Evolutionary conservation across 2,888 invertebrate genomes (phyloP).

Genomic region (Melanophora roralis): DNA sequence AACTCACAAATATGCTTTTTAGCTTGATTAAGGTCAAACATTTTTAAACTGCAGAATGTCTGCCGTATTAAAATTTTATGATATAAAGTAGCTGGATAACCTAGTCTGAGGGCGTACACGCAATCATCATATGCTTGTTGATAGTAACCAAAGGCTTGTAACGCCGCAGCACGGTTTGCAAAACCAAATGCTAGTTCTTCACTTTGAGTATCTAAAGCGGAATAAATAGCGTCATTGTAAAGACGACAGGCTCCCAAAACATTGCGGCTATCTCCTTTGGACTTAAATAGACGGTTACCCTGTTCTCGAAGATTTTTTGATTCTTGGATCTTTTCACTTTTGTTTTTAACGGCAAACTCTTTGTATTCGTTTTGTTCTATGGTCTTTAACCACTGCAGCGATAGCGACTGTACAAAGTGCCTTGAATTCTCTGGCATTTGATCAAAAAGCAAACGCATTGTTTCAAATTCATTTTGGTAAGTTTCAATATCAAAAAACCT

Average conservation of each 20-base stretch:
- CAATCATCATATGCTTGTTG: slow-evolving; percentile 73
- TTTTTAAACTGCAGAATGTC: slow-evolving; percentile 67
- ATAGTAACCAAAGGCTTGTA: slow-evolving; percentile 72
- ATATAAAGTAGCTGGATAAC: slow-evolving; percentile 66
- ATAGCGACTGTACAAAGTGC: not conserved
- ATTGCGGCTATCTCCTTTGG: slow-evolving; percentile 48
- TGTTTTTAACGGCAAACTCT: slow-evolving; percentile 18
- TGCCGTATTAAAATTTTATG: slow-evolving; percentile 70
- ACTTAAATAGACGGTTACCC: slow-evolving; percentile 68
- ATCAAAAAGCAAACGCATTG: slow-evolving; percentile 62
- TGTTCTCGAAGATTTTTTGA: slow-evolving; percentile 66
- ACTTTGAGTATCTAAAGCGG: slow-evolving; percentile 65
- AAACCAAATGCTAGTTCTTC: slow-evolving; percentile 69
- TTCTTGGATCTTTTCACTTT: slow-evolving; percentile 25
- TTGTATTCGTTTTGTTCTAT: slow-evolving; percentile 44
- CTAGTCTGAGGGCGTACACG: slow-evolving; percentile 68
- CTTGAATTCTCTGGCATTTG: slow-evolving; percentile 24
- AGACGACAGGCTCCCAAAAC: slow-evolving; percentile 66
- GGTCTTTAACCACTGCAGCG: slow-evolving; percentile 47
- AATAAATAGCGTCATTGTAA: slow-evolving; percentile 72
- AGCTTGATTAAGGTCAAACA: slow-evolving; percentile 59
- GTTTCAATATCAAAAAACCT: slow-evolving; percentile 31
- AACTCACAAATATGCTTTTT: slow-evolving; percentile 62
- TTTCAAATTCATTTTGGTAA: slow-evolving; percentile 66
- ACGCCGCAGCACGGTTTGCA: slow-evolving; percentile 74